Evolutionary conservation across 1,140 invertebrate genomes (phyloP).

Genomic region (Harlomillsia oculata): DNA sequence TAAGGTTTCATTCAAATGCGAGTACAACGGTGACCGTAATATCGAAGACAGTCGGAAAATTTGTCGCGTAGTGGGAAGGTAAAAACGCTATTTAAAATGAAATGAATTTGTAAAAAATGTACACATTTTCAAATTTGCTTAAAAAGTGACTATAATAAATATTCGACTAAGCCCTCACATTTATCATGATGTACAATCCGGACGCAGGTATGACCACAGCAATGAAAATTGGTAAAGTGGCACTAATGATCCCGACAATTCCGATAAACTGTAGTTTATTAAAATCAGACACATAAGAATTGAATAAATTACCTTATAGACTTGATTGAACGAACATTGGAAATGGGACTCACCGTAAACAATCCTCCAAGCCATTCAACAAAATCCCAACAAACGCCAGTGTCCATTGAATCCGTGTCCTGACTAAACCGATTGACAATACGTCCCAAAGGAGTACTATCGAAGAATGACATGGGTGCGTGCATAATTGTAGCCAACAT

Average conservation of each 20-base stretch:
- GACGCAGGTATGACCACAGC: slow-evolving; percentile 71
- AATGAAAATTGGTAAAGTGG: slow-evolving; percentile 77
- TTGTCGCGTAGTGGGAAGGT: slow-evolving; percentile 82
- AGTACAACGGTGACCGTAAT: slow-evolving; percentile 92
- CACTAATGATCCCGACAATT: slow-evolving; percentile 80
- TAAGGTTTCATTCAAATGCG: slow-evolving; percentile 84
- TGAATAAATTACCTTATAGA: slow-evolving; percentile 72
- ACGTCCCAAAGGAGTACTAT: slow-evolving; percentile 72
- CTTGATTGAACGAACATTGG: too few species aligned
- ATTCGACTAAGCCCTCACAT: slow-evolving; percentile 41
- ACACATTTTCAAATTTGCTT: neutral
- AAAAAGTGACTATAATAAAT: neutral
- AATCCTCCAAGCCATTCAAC: slow-evolving; percentile 35
- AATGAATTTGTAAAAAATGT: neutral
- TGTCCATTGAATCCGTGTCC: slow-evolving; percentile 57
- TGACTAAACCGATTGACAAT: slow-evolving; percentile 76
- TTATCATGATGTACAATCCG: slow-evolving; percentile 80
- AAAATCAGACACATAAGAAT: slow-evolving; percentile 37
- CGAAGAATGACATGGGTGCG: slow-evolving; percentile 69
- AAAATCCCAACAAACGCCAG: slow-evolving; percentile 2
- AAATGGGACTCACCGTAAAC: slow-evolving; percentile 42
- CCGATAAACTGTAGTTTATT: slow-evolving; percentile 45
- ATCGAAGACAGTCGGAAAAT: slow-evolving; percentile 91
- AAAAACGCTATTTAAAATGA: slow-evolving; percentile 61
- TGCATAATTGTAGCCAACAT: slow-evolving; percentile 53